Base-by-base conservation (phyloP, 2,797 vertebrate species). In the Manis pentadactyla region DNA sequence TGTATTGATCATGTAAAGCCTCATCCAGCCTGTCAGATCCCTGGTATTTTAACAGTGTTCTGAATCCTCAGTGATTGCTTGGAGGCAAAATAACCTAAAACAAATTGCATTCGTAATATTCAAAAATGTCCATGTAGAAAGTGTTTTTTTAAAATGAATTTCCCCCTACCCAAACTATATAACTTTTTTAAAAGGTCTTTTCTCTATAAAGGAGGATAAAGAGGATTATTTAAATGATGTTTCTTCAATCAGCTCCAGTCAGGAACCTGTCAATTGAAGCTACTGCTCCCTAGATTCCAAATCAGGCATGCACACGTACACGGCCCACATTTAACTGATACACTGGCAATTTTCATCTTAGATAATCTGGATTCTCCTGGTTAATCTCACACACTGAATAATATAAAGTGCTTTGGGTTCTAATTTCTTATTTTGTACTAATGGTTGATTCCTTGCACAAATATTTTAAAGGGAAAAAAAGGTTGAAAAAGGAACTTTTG, bases 231-330 rank as follows among this genome's bases (percentile, higher is more conserved):
- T 94, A 90, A 97, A 57, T 57, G 77, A 34, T 11, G 14, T 93
- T 85, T 97, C 74, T 46, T 66, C 93, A 86, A 82, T 92, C 73
- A 92, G 42, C 83, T 74, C 71, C 12, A 89, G 39, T 51, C 49
- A 37, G 49, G 84, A 95, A 95, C 83, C 92, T 84, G 94, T 87
- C 93, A 93, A 90, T 96, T 92, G 90, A 95, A 81, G 75, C 51
- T n/a, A 66, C 69, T 51, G 79, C 19, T 27, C 12, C 18, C 42
- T 31, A 75, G 73, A 71, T 23, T 82, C 75, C 71, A 81, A 97
- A 94, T 94, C 46, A 92, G 71, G 31, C 42, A 3, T 1, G 1
- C 42, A 10, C 25, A 49, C 27, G 18, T 4, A 71, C 46, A 78
- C 17, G 29, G 2, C 27, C 73, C 39, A 68, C 29, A 68, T 51